These are phyloP conservation scores for Montipora sp. DNA, from an alignment of 64 coral and sea anemone genomes.

Conservation along the genomic window DNA sequence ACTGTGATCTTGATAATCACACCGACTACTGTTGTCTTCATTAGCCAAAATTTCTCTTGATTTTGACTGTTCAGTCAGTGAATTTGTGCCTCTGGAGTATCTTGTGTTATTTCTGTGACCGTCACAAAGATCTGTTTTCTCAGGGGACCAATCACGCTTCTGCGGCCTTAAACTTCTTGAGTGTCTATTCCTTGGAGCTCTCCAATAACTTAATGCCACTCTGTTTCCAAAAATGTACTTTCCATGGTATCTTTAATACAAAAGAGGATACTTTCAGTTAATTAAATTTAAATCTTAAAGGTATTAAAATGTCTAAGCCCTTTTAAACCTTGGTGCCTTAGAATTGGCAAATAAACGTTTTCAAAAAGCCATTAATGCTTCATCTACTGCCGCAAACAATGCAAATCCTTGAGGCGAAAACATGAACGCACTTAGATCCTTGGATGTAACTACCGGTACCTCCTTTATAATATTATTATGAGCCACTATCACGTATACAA, in stretches of 20 bases:
- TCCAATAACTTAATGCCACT: slow-evolving; percentile 16
- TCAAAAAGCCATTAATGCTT: too few species aligned
- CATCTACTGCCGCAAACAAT: too few species aligned
- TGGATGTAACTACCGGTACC: too few species aligned
- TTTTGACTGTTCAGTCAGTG: not conserved
- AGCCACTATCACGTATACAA: too few species aligned
- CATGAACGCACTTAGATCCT: too few species aligned
- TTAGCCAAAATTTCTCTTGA: not conserved
- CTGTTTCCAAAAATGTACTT: slow-evolving; percentile 1
- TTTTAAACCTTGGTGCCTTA: too few species aligned
- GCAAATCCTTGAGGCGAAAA: too few species aligned
- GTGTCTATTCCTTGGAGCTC: not conserved
- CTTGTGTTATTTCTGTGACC: not conserved
- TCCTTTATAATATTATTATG: too few species aligned
- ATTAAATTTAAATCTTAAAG: not conserved
- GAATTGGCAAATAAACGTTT: too few species aligned
- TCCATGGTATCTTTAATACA: not conserved
- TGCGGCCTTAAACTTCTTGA: not conserved
- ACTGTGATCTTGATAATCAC: not conserved
- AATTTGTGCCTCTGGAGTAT: not conserved
- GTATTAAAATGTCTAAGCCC: too few species aligned
- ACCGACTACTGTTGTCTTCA: not conserved
- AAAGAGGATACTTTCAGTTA: not conserved
- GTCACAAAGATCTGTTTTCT: not conserved
- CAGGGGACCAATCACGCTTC: too few species aligned